A percentile compares a stretch with the other conserved stretches of the same genome.
These are phyloP conservation scores for Pecten maximus DNA, from an alignment of 2,888 invertebrate genomes.

Conservation along the genomic window DNA sequence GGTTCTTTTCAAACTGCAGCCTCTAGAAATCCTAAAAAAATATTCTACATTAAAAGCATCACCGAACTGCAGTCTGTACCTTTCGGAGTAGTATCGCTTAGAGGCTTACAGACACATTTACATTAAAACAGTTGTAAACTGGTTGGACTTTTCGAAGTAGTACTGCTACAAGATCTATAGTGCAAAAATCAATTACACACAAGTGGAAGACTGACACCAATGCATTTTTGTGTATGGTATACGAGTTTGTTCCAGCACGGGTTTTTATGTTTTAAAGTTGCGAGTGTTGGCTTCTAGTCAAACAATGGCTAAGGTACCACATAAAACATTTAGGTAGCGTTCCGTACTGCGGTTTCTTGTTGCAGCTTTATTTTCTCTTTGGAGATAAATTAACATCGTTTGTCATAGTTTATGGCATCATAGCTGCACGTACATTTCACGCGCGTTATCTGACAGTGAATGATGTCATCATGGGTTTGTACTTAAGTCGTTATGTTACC, in stretches of 20 bases:
- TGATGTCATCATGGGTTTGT: too few species aligned
- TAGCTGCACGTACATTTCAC: background rate
- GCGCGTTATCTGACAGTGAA: too few species aligned
- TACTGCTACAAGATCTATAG: background rate
- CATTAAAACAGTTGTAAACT: too few species aligned
- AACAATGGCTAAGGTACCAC: background rate
- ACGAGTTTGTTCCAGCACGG: background rate
- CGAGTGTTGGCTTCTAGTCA: background rate
- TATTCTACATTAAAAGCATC: too few species aligned
- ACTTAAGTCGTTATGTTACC: too few species aligned
- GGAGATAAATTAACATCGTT: background rate
- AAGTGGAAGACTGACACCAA: background rate
- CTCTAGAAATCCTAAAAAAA: too few species aligned
- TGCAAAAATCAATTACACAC: background rate
- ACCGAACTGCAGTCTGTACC: too few species aligned
- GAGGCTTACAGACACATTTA: too few species aligned
- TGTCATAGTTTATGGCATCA: background rate
- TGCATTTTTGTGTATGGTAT: background rate
- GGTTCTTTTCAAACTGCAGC: too few species aligned
- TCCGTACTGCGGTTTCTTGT: background rate
- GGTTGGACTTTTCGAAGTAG: background rate
- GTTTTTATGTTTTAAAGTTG: conserved; percentile 13
- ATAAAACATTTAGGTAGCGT: background rate
- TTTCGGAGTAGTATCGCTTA: too few species aligned
- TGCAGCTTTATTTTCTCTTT: background rate